Conservation (phyloP, 2,888 invertebrate species). For the Latrodectus elegans region DNA sequence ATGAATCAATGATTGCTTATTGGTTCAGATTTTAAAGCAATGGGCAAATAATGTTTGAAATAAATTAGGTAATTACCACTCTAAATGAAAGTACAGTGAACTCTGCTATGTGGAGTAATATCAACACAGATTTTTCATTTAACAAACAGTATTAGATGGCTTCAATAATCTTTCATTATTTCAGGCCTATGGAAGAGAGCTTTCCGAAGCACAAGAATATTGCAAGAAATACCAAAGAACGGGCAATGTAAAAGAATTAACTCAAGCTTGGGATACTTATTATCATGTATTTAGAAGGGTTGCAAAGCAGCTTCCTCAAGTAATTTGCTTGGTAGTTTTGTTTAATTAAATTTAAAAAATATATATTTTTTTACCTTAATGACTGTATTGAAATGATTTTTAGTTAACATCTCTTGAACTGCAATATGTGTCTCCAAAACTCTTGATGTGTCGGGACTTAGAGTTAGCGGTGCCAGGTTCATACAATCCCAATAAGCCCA, state of each 20-base stretch:
- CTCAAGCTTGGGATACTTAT: constrained; percentile 99
- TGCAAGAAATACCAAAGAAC: constrained; percentile 90
- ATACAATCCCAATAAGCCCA: constrained; percentile 92
- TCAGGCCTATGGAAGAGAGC: constrained; percentile 92
- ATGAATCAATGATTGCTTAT: too few species aligned
- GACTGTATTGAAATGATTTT: neutral
- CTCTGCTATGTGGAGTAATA: too few species aligned
- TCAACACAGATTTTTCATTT: too few species aligned
- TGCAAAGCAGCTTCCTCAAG: constrained; percentile 89
- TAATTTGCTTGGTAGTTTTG: constrained; percentile 70
- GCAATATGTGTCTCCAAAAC: constrained; percentile 95
- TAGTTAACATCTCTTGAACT: constrained; percentile 89
- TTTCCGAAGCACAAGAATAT: constrained; percentile 96
- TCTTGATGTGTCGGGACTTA: constrained; percentile 90
- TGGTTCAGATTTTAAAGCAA: too few species aligned
- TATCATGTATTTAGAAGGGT: constrained; percentile 98
- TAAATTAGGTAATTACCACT: too few species aligned
- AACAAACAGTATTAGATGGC: neutral
- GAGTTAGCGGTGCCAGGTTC: constrained; percentile 98
- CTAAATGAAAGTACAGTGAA: too few species aligned
- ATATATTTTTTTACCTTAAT: neutral
- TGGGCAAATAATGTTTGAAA: too few species aligned
- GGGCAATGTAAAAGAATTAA: constrained; percentile 90
- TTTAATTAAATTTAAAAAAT: neutral
- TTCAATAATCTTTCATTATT: neutral